Conservation (phyloP, 1,140 invertebrate genomes). For the Drosophila baimaii region DNA sequence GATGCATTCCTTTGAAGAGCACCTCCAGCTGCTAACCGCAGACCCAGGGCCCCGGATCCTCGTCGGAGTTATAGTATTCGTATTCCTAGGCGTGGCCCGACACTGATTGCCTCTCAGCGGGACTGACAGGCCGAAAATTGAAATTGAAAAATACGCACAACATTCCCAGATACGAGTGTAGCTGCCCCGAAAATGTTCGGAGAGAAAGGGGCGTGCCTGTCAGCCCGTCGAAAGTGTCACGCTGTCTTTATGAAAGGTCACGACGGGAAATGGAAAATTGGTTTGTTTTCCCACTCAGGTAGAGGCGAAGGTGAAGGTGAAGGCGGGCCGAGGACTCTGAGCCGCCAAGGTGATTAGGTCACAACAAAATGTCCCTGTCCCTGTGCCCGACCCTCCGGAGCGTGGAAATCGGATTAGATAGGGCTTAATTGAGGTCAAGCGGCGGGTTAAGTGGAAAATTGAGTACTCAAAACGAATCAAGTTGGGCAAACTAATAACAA, state of each 20-base stretch:
- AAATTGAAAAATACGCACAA: constrained; percentile 55
- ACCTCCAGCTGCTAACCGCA: constrained; percentile 53
- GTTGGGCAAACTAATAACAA: constrained; percentile 26
- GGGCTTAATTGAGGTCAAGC: constrained; percentile 76
- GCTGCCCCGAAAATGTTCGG: constrained; percentile 10
- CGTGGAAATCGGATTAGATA: constrained; percentile 67
- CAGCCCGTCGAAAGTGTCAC: constrained; percentile 63
- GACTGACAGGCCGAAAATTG: constrained; percentile 59
- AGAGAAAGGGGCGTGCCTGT: constrained; percentile 34
- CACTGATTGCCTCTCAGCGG: constrained; percentile 70
- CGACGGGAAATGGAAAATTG: constrained; percentile 41
- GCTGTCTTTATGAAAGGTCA: constrained; percentile 61
- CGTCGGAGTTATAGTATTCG: constrained; percentile 18
- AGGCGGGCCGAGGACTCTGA: constrained; percentile 10
- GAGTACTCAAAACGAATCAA: constrained; percentile 16
- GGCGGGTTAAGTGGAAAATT: constrained; percentile 50
- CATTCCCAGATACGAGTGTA: constrained; percentile 2
- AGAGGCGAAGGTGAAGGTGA: constrained; percentile 11
- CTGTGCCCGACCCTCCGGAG: neutral
- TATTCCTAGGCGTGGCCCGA: constrained; percentile 55
- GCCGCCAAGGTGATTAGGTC: constrained; percentile 68
- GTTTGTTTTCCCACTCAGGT: constrained; percentile 55
- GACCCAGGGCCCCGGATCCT: constrained; percentile 19
- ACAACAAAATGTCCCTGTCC: constrained; percentile 35
- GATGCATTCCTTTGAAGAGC: constrained; percentile 36